Conservation (phyloP, 2,888 invertebrate species). For the Blera fallax region DNA sequence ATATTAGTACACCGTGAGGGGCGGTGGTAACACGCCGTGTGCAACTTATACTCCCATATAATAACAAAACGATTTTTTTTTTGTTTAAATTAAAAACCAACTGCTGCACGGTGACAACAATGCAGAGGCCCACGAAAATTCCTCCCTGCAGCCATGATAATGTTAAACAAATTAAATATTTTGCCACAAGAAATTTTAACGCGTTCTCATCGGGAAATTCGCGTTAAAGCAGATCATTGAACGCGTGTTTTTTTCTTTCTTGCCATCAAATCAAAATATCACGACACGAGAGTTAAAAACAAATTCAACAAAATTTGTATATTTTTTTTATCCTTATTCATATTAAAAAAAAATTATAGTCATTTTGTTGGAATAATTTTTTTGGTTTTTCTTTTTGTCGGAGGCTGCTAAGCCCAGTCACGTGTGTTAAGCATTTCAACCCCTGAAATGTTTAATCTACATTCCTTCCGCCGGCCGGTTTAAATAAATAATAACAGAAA, state of each 20-base stretch:
- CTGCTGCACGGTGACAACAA: slow-evolving; percentile 20
- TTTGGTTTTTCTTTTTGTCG: background rate
- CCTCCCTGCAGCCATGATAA: slow-evolving; percentile 39
- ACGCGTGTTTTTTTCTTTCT: background rate
- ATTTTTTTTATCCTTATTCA: background rate
- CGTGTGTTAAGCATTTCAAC: slow-evolving; percentile 52
- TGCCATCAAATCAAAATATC: background rate
- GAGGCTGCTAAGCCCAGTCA: slow-evolving; percentile 1
- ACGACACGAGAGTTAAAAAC: background rate
- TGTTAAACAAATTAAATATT: slow-evolving; percentile 63
- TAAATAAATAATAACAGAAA: slow-evolving; percentile 34
- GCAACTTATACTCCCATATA: slow-evolving; percentile 28
- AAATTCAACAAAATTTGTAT: background rate
- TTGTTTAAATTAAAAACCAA: background rate
- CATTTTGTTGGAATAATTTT: background rate
- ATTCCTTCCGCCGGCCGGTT: slow-evolving; percentile 48
- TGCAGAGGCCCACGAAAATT: slow-evolving; percentile 5
- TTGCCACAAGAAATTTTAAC: slow-evolving; percentile 51
- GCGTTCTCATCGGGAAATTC: slow-evolving; percentile 34
- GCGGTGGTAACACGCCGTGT: slow-evolving; percentile 11
- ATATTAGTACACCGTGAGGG: slow-evolving; percentile 28
- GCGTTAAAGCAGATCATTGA: slow-evolving; percentile 36
- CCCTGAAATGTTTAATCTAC: slow-evolving; percentile 53
- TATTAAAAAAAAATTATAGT: background rate
- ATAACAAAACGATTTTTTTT: slow-evolving; percentile 22